These are phyloP conservation scores for Chouioia cunea DNA, from an alignment of 2,888 invertebrate species.

Conservation along the genomic window DNA sequence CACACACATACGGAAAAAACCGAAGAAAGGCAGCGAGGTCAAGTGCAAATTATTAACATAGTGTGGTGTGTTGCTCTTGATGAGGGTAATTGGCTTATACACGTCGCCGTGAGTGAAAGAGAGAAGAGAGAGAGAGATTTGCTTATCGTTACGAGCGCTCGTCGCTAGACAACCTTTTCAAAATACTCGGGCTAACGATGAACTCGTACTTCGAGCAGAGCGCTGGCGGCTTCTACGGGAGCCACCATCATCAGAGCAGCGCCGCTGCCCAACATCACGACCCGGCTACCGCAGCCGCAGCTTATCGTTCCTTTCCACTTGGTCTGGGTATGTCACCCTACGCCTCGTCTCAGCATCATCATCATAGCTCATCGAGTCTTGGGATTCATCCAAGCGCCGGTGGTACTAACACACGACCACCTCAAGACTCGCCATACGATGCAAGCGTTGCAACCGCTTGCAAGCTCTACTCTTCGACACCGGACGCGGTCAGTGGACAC, in stretches of 20 bases:
- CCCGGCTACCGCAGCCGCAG: slow-evolving; percentile 79
- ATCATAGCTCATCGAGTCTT: slow-evolving; percentile 72
- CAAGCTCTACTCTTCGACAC: slow-evolving; percentile 82
- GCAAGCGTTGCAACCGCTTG: slow-evolving; percentile 90
- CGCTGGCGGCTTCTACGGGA: slow-evolving; percentile 86
- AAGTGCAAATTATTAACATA: too few relatives aligned
- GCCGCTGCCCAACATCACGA: slow-evolving; percentile 79
- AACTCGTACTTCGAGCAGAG: slow-evolving; percentile 97
- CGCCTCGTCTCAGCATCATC: slow-evolving; percentile 77
- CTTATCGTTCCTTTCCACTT: slow-evolving; percentile 87
- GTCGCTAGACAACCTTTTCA: neutral
- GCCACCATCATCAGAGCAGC: slow-evolving; percentile 85
- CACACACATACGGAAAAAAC: neutral
- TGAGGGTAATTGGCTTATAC: neutral
- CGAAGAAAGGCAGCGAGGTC: too few relatives aligned
- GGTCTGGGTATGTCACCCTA: slow-evolving; percentile 89
- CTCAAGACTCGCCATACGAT: slow-evolving; percentile 92
- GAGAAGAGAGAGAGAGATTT: neutral
- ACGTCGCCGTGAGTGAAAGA: neutral
- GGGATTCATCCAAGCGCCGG: slow-evolving; percentile 74
- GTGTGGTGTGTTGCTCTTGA: neutral
- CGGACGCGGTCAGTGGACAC: slow-evolving; percentile 73
- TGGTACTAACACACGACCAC: slow-evolving; percentile 82
- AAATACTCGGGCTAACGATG: slow-evolving; percentile 68
- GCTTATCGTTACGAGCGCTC: neutral